Conservation (phyloP, 2,797 vertebrate species). For the Chanos chanos region DNA sequence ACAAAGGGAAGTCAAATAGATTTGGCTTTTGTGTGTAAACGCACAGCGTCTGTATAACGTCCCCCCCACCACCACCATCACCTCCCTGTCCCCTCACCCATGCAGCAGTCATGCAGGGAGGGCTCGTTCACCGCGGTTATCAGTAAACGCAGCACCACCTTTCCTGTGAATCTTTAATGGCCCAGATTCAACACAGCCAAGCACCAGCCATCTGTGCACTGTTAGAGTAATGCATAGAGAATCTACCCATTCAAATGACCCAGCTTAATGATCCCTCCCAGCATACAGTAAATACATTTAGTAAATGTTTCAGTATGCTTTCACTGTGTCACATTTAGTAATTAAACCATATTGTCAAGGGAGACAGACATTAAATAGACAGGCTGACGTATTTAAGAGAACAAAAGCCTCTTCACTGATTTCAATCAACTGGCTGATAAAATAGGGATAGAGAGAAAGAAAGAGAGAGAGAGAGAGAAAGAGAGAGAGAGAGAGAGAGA, state of each 20-base stretch:
- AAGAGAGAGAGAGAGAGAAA: too few relatives aligned
- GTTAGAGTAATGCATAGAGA: constrained; percentile 46
- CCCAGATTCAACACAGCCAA: constrained; percentile 44
- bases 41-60: too few relatives aligned
- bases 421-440: constrained; percentile 1
- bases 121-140: constrained; percentile 47
- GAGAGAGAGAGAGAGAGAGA: too few relatives aligned
- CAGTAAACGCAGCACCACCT: constrained; percentile 54
- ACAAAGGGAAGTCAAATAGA: constrained; percentile 49
- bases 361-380: constrained; percentile 46
- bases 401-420: too few relatives aligned
- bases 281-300: constrained; percentile 59
- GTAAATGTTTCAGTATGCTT: constrained; percentile 63
- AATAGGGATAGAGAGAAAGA: constrained; percentile 8
- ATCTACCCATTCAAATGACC: constrained; percentile 58
- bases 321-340: constrained; percentile 55
- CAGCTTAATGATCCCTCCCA: constrained; percentile 56
- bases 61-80: too few relatives aligned
- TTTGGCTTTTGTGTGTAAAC: constrained; percentile 45
- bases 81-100: too few relatives aligned
- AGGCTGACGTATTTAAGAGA: constrained; percentile 37
- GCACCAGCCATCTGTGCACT: constrained; percentile 58
- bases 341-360: constrained; percentile 62
- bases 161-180: constrained; percentile 60
- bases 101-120: constrained; percentile 47